Conservation (phyloP, 2,797 vertebrate species). For the Fringilla coelebs region DNA sequence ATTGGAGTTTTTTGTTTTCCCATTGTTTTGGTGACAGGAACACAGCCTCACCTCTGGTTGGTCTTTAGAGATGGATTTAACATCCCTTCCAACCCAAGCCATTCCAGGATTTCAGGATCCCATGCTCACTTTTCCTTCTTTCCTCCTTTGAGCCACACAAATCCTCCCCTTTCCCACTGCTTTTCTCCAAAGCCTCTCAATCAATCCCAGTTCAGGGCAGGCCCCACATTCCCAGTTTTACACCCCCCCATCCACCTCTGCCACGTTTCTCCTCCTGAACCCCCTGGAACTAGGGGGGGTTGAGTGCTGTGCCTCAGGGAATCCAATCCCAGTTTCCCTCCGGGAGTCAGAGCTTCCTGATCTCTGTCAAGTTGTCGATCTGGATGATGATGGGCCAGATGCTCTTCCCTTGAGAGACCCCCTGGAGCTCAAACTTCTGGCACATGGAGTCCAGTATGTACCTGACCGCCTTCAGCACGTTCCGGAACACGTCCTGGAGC, state of each 20-base stretch:
- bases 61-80: not conserved
- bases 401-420: not conserved
- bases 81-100: not conserved
- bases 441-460: not conserved
- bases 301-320: no score
- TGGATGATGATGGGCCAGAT: not conserved
- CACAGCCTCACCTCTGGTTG: rapidly evolving
- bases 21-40: not conserved
- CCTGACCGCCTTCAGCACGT: rapidly evolving
- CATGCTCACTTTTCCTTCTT: not conserved
- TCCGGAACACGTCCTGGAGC: rapidly evolving
- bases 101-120: not conserved
- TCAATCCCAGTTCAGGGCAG: not conserved
- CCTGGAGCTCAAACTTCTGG: not conserved
- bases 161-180: not conserved
- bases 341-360: rapidly evolving
- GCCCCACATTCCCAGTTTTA: not conserved
- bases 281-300: rapidly evolving
- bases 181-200: not conserved
- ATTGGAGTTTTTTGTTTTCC: not conserved
- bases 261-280: rapidly evolving
- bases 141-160: not conserved
- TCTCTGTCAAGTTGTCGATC: not conserved
- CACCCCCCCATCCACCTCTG: rapidly evolving
- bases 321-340: not conserved